Conservation (phyloP, 2,797 vertebrate species). For the Prunella strophiata region DNA sequence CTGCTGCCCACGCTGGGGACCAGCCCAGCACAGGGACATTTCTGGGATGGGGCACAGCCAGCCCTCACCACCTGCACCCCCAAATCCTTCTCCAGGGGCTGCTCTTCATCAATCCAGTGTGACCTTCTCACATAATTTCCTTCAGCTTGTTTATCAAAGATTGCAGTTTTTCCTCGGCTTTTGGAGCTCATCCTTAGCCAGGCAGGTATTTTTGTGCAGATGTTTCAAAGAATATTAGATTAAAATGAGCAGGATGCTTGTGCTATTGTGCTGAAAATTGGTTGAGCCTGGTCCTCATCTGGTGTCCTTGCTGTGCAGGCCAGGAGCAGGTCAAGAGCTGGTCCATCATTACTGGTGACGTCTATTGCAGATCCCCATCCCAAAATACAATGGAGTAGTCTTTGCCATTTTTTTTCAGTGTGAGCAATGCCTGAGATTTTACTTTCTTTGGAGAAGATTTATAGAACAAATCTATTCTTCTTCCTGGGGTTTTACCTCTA, state of each 20-base stretch:
- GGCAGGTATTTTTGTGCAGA: constrained; percentile 3
- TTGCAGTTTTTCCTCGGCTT: neutral
- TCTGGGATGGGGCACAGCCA: neutral
- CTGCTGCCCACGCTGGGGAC: neutral
- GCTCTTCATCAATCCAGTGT: neutral
- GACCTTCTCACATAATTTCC: neutral
- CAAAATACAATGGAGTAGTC: neutral
- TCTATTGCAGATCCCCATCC: neutral
- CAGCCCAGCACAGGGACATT: neutral
- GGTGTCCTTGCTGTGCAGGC: neutral
- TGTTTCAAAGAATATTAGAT: neutral
- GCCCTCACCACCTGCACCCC: neutral
- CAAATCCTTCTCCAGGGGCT: neutral
- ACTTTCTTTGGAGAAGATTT: neutral
- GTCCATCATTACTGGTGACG: neutral
- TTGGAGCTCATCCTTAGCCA: neutral
- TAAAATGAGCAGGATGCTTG: constrained; percentile 21
- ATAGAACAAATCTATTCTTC: neutral
- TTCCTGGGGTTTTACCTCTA: neutral
- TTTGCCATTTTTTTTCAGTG: neutral
- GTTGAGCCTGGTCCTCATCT: neutral
- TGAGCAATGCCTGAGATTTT: neutral
- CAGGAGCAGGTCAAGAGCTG: constrained; percentile 24
- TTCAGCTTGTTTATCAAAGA: neutral
- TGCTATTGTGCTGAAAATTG: constrained; percentile 24